Evolutionary conservation across 2,113 vertebrate species (phyloP).

Genomic region (Apistogramma diplotaenia): DNA sequence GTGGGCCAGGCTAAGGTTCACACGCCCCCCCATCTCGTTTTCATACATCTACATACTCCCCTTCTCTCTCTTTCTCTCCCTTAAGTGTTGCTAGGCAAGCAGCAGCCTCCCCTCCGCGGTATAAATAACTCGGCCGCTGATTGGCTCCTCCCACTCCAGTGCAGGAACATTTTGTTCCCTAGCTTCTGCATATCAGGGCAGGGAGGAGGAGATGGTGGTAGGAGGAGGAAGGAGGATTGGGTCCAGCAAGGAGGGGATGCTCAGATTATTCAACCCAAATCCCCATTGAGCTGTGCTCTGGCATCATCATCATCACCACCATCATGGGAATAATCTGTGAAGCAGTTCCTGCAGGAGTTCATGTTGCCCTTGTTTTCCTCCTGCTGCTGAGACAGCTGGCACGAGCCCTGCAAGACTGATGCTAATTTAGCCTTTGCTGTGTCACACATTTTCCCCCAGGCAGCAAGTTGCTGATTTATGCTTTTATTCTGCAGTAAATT

Average conservation of each 20-base stretch:
- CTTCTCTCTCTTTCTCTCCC: background rate
- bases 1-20: slow-evolving; percentile 47
- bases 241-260: slow-evolving; percentile 47
- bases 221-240: slow-evolving; percentile 22
- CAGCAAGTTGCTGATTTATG: background rate
- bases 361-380: background rate
- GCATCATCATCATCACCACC: background rate
- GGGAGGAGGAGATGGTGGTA: background rate
- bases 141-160: slow-evolving; percentile 74
- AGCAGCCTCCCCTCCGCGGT: slow-evolving; percentile 80
- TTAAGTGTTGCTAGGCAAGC: slow-evolving; percentile 90
- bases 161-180: slow-evolving; percentile 81
- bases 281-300: background rate
- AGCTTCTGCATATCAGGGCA: background rate
- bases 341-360: background rate
- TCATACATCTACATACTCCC: background rate
- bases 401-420: background rate
- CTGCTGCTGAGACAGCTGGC: background rate
- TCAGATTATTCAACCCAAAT: slow-evolving; percentile 46
- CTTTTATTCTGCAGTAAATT: background rate
- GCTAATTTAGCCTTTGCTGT: background rate
- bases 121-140: slow-evolving; percentile 84
- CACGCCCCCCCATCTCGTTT: slow-evolving; percentile 23
- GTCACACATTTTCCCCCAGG: background rate
- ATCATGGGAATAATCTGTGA: background rate